phyloP scores from a whole-genome alignment of 2,888 invertebrate species.

The Nemotelus nigrinus region DNA sequence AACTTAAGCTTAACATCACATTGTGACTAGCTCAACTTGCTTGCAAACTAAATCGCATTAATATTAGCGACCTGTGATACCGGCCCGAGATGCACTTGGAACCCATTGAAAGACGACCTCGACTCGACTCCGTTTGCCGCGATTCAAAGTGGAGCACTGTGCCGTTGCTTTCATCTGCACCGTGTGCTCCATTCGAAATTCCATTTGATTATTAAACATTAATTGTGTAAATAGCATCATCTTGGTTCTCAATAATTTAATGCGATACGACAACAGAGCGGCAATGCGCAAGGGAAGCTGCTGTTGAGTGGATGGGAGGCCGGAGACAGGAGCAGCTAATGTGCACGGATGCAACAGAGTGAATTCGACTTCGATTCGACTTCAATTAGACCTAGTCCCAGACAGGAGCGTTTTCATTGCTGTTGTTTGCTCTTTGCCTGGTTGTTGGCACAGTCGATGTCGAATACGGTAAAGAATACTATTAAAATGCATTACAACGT shows the following conservation, averaged over 20 bases:
- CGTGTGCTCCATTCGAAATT: slow-evolving; percentile 17
- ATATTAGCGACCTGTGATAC: not conserved
- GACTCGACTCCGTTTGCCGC: not conserved
- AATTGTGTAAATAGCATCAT: slow-evolving; percentile 29
- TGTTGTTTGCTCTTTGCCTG: not conserved
- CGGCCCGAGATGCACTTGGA: not conserved
- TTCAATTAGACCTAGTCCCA: slow-evolving; percentile 17
- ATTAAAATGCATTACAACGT: slow-evolving; percentile 47
- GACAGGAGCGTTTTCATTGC: not conserved
- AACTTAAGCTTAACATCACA: slow-evolving; percentile 11
- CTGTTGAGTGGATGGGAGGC: not conserved
- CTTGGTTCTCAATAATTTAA: slow-evolving; percentile 30
- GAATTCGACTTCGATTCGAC: not conserved
- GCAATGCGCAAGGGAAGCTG: too few relatives aligned
- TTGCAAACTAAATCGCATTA: slow-evolving; percentile 12
- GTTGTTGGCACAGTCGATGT: slow-evolving; percentile 13
- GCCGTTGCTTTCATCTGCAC: not conserved
- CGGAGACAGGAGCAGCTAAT: not conserved
- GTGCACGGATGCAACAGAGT: slow-evolving; percentile 27
- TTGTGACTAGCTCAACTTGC: slow-evolving; percentile 11
- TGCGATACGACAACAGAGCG: slow-evolving; percentile 15
- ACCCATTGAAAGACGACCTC: not conserved
- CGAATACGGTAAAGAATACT: slow-evolving; percentile 26
- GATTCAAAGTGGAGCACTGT: not conserved
- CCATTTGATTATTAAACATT: slow-evolving; percentile 35